Percentiles rank a stretch among this genome's conserved stretches.
phyloP scores from a whole-genome alignment of 2,113 vertebrate genomes.

The Notarius lentiginosus region DNA sequence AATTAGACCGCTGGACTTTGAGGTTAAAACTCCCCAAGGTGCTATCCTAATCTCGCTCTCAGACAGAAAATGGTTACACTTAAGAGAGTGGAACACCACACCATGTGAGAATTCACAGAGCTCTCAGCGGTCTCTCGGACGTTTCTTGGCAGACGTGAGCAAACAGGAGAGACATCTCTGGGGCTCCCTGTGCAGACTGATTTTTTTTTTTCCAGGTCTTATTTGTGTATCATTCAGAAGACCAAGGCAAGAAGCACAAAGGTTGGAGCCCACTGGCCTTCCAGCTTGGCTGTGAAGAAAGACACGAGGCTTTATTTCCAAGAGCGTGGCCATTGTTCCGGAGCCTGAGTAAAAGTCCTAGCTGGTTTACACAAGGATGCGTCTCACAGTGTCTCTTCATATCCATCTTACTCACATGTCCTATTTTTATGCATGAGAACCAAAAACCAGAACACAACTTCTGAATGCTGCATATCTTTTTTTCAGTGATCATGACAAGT shows the following conservation, averaged over 20 bases:
- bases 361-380: conserved; percentile 6
- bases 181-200: conserved; percentile 21
- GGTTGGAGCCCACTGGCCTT: conserved; percentile 12
- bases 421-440: background rate
- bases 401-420: background rate
- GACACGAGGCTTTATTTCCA: conserved; percentile 16
- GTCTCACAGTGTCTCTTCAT: background rate
- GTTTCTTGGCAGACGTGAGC: conserved; percentile 40
- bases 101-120: conserved; percentile 38
- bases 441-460: background rate
- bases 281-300: conserved; percentile 23
- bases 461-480: background rate
- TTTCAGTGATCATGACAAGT: background rate
- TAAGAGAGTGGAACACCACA: conserved; percentile 26
- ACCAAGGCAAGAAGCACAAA: conserved; percentile 39
- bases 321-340: conserved; percentile 16
- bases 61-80: conserved; percentile 30
- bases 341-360: conserved; percentile 9
- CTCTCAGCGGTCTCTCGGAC: conserved; percentile 33
- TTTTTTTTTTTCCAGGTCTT: background rate
- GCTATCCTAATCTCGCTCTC: conserved; percentile 16
- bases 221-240: conserved; percentile 42
- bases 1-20: conserved; percentile 28
- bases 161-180: conserved; percentile 45
- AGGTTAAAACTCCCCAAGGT: conserved; percentile 43